These are phyloP conservation scores for Itoplectis maculator DNA, from an alignment of 2,888 invertebrate genomes.

Conservation along the genomic window DNA sequence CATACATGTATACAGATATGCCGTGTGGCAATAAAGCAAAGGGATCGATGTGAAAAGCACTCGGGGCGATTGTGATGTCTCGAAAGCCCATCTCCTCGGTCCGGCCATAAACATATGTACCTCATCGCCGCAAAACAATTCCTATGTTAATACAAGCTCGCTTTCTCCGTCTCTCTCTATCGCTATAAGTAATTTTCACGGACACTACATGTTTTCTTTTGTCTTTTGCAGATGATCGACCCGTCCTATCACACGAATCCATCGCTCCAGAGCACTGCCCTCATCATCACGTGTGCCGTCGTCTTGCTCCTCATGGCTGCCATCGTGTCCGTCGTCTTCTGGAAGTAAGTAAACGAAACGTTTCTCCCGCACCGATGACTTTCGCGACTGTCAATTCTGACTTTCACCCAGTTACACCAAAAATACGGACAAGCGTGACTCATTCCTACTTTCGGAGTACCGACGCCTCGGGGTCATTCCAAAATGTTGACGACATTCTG, in stretches of 20 bases:
- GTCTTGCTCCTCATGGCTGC: conserved; percentile 91
- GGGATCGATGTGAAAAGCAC: conserved; percentile 21
- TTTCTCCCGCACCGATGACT: neutral
- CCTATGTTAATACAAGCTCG: conserved; percentile 9
- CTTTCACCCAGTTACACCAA: too few relatives aligned
- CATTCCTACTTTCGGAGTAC: too few relatives aligned
- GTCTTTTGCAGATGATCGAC: conserved; percentile 92
- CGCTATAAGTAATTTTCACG: neutral
- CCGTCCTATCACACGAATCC: conserved; percentile 95
- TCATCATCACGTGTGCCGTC: conserved; percentile 93
- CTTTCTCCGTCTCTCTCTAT: too few relatives aligned
- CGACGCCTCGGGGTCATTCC: too few relatives aligned
- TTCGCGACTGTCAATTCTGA: neutral
- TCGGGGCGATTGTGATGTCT: conserved; percentile 31
- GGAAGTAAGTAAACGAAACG: conserved; percentile 90
- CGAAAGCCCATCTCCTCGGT: neutral
- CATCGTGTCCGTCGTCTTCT: conserved; percentile 92
- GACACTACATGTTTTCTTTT: conserved; percentile 62
- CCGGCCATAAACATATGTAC: neutral
- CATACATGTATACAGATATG: conserved; percentile 25
- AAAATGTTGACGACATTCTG: too few relatives aligned
- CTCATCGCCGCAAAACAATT: conserved; percentile 11
- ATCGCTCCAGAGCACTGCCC: conserved; percentile 93
- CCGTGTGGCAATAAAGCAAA: conserved; percentile 38
- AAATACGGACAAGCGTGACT: too few relatives aligned